Evolutionary conservation across 1,140 invertebrate species (phyloP).

Genomic region (Dinothrombium tinctorium): DNA sequence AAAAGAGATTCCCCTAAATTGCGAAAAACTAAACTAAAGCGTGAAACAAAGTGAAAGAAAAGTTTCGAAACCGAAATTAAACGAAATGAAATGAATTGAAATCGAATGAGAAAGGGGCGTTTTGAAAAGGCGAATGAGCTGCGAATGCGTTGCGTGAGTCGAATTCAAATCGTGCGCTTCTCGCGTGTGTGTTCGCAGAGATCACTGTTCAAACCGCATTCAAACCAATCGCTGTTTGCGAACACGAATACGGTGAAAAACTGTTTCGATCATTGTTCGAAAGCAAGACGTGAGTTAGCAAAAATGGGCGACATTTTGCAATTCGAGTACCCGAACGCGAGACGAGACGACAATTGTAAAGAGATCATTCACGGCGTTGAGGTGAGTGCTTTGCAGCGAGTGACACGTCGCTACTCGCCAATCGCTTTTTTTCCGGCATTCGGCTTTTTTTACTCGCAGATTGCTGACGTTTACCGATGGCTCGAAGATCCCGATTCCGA

Average conservation of each 20-base stretch:
- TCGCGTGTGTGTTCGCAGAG: no score
- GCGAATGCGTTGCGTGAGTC: no score
- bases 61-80: no score
- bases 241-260: no score
- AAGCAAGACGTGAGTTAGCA: no score
- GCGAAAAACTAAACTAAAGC: no score
- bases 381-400: conserved; percentile 27
- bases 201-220: neutral
- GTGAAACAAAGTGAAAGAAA: no score
- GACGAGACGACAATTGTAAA: conserved; percentile 45
- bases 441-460: conserved; percentile 25
- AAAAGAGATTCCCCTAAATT: no score
- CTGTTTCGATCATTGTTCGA: neutral
- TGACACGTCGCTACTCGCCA: neutral
- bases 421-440: neutral
- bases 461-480: conserved; percentile 83
- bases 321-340: conserved; percentile 39
- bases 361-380: conserved; percentile 60
- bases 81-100: no score
- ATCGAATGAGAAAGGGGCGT: no score
- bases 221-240: neutral
- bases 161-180: no score
- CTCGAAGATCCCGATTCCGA: conserved; percentile 78
- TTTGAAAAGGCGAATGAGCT: neutral
- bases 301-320: no score